Conservation (phyloP, 2,113 vertebrate genomes). For the Sapayoa aenigma region DNA sequence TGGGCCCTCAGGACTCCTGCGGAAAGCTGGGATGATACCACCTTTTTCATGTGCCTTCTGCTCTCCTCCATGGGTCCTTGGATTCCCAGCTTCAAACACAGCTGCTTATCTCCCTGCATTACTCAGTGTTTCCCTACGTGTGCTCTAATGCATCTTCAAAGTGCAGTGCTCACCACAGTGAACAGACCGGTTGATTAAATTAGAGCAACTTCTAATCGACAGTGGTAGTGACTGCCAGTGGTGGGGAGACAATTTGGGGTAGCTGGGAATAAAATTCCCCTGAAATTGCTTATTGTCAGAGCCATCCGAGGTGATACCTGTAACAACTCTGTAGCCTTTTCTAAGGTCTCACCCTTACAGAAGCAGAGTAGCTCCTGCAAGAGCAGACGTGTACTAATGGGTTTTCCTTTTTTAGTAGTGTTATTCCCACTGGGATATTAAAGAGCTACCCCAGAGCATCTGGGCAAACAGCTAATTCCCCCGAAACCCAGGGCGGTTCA, state of each 20-base stretch:
- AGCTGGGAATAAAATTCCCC: background rate
- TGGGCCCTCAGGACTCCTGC: background rate
- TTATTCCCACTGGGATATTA: conserved; percentile 33
- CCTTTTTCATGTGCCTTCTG: conserved; percentile 10
- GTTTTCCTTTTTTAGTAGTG: conserved; percentile 56
- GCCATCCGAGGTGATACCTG: background rate
- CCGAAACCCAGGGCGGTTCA: background rate
- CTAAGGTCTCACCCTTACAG: background rate
- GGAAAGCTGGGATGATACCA: background rate
- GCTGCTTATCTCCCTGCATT: conserved; percentile 52
- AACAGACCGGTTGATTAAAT: conserved; percentile 55
- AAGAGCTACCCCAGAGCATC: conserved; percentile 43
- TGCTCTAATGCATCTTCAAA: conserved; percentile 48
- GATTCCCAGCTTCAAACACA: conserved; percentile 57
- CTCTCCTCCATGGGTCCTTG: background rate
- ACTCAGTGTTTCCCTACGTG: conserved; percentile 27
- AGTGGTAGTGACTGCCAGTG: background rate
- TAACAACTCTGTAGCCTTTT: background rate
- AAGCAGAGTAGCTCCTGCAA: conserved; percentile 18
- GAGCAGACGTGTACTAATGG: conserved; percentile 55
- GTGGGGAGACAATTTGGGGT: background rate
- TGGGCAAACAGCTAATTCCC: conserved; percentile 38
- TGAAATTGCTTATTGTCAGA: background rate
- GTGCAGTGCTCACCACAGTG: background rate
- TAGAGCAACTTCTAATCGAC: background rate